Evolutionary conservation across 2,888 invertebrate genomes (phyloP).

Genomic region (Criorhina ranunculi): DNA sequence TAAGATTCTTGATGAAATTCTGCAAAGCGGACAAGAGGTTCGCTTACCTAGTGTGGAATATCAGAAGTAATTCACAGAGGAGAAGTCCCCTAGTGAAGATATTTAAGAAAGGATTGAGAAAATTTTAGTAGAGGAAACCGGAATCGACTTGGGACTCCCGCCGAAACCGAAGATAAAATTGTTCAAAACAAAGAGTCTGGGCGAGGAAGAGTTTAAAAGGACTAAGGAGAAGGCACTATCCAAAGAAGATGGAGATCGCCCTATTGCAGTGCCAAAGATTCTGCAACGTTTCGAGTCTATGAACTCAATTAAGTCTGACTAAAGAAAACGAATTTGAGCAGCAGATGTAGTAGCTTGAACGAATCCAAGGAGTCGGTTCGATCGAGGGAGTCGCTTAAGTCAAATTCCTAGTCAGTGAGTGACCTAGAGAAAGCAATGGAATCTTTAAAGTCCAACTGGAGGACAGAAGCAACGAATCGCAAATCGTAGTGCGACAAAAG

Average conservation of each 20-base stretch:
- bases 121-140: slow-evolving; percentile 82
- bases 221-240: slow-evolving; percentile 63
- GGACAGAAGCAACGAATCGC: slow-evolving; percentile 82
- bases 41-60: slow-evolving; percentile 83
- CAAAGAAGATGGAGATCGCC: slow-evolving; percentile 77
- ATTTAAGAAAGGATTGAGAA: slow-evolving; percentile 83
- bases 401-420: slow-evolving; percentile 80
- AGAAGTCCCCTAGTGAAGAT: slow-evolving; percentile 83
- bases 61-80: slow-evolving; percentile 82
- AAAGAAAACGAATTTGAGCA: slow-evolving; percentile 81
- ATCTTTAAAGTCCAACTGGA: slow-evolving; percentile 83
- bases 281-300: slow-evolving; percentile 82
- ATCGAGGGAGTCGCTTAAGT: slow-evolving; percentile 77
- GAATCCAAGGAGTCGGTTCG: slow-evolving; percentile 81
- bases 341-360: slow-evolving; percentile 81
- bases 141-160: slow-evolving; percentile 81
- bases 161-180: slow-evolving; percentile 79
- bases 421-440: slow-evolving; percentile 84
- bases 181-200: slow-evolving; percentile 81
- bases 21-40: slow-evolving; percentile 78
- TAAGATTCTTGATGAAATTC: slow-evolving; percentile 82
- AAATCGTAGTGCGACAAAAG: slow-evolving; percentile 71
- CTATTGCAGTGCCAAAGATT: slow-evolving; percentile 81
- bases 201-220: slow-evolving; percentile 80
- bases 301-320: slow-evolving; percentile 81